Evolutionary conservation across 1,140 invertebrate species (phyloP), one percentile per base, ranked within the genome.

Genomic region (Heliconius congener): DNA sequence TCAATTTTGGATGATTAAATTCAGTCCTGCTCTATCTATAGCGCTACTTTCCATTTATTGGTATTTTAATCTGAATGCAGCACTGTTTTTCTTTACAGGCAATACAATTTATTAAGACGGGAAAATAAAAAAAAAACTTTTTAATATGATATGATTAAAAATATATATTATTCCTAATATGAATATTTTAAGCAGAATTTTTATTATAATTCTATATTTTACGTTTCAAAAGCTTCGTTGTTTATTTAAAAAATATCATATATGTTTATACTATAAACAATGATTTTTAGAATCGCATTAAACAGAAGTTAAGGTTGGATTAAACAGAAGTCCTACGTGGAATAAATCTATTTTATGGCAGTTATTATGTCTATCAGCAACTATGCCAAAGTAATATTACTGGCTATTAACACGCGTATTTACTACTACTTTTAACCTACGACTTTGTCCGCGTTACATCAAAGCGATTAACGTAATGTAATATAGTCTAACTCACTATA

Each of bases 311-410:
- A 57, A 23, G n/a, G 19, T 57, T 57, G 55, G 23, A 57, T 3
- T 66, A 66, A 66, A 30, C 60, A 66, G 23, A 66, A 30, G 11
- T 27, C 60, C 60, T 66, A 50, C 46, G 46, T 27, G 4, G 16
- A 74, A 74, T 50, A 37, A 76, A 30, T 71, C 60, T 71, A 66
- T 76, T 70, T 66, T 66, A 66, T 16, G 23, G 9, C 60, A 66
- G n/a, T 66, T 66, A 66, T 66, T 66, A 66, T n/a, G 60, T 66
- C 23, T 27, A 27, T 66, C 60, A 13, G 27, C 23, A 66, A 66
- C 60, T 66, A 66, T 66, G 60, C 60, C 60, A 66, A 57, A 66
- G 23, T 66, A 66, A 66, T 66, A 66, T 9, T 30, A 66, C 57
- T 66, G 57, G 11, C 3, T 66, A 66, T 66, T 66, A 66, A 66